Percentiles rank a stretch among this genome's conserved stretches.
Conservation (phyloP, 2,797 vertebrate species). For the Forpus xanthops region DNA sequence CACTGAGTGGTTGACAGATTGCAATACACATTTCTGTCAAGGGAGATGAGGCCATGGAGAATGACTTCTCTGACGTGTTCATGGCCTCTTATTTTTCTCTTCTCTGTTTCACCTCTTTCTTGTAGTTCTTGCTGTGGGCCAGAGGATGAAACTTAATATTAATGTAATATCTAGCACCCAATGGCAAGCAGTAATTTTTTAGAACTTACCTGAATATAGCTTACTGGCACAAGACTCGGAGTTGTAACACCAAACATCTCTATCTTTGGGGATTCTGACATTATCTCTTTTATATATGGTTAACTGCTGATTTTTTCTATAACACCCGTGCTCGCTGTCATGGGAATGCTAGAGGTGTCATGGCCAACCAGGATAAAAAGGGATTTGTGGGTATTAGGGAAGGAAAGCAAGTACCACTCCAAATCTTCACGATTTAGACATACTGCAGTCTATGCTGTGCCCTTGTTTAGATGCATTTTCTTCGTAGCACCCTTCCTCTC, state of each 20-base stretch:
- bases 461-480: background rate
- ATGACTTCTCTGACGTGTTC: constrained; percentile 31
- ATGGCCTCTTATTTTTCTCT: constrained; percentile 30
- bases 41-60: background rate
- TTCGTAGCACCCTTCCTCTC: background rate
- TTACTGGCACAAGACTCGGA: constrained; percentile 45
- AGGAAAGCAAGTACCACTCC: background rate
- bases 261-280: constrained; percentile 44
- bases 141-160: constrained; percentile 4
- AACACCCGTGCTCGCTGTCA: constrained; percentile 27
- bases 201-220: constrained; percentile 10
- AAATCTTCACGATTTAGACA: background rate
- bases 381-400: background rate
- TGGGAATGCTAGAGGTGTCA: constrained; percentile 33
- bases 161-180: background rate
- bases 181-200: background rate
- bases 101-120: background rate
- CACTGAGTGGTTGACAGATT: constrained; percentile 26
- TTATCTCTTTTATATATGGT: constrained; percentile 30
- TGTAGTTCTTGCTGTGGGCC: background rate
- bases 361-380: constrained; percentile 56
- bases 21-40: constrained; percentile 25
- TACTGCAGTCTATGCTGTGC: background rate
- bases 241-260: constrained; percentile 35
- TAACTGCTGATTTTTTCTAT: constrained; percentile 54